These are phyloP conservation scores for Eupleurogrammus muticus DNA, from an alignment of 2,797 vertebrate genomes.

Conservation along the genomic window DNA sequence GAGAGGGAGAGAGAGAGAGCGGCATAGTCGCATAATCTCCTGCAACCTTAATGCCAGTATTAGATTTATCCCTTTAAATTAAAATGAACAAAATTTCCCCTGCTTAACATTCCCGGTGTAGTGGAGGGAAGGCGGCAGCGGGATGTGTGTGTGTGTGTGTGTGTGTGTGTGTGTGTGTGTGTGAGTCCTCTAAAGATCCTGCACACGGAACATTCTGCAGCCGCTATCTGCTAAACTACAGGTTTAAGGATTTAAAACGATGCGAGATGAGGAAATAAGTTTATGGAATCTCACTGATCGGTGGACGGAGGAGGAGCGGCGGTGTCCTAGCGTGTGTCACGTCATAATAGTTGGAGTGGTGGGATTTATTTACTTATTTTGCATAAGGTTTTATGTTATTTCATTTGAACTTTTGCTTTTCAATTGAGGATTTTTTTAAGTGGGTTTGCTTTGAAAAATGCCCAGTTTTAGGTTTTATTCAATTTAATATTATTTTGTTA, in stretches of 20 bases:
- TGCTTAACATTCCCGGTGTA: constrained; percentile 55
- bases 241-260: constrained; percentile 56
- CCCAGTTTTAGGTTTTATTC: no score
- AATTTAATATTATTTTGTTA: no score
- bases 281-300: constrained; percentile 52
- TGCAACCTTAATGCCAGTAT: constrained; percentile 70
- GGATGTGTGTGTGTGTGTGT: no score
- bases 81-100: constrained; percentile 67
- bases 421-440: no score
- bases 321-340: neutral
- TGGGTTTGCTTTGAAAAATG: no score
- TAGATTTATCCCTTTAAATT: constrained; percentile 67
- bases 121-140: constrained; percentile 36
- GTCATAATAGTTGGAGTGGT: no score
- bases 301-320: constrained; percentile 14
- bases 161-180: no score
- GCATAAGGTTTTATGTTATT: no score
- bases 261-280: constrained; percentile 45
- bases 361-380: no score
- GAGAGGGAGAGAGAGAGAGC: no score
- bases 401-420: no score
- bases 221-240: constrained; percentile 56
- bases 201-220: constrained; percentile 32
- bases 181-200: constrained; percentile 42
- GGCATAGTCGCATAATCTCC: constrained; percentile 63